Evolutionary conservation across 1,140 invertebrate species (phyloP).

Genomic region (Cydia pomonella): DNA sequence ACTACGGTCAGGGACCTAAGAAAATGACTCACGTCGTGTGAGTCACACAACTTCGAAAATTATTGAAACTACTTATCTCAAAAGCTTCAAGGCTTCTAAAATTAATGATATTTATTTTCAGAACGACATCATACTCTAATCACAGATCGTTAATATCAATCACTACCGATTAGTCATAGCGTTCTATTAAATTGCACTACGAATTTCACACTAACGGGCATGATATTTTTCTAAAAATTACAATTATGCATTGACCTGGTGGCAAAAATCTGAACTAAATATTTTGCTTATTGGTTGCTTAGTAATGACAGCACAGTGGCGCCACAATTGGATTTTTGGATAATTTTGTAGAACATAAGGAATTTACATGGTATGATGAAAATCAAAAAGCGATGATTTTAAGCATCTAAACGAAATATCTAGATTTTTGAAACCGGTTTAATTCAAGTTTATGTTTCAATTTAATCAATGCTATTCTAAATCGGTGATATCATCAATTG

Average conservation of each 20-base stretch:
- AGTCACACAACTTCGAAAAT: too few species aligned
- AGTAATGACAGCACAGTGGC: not conserved
- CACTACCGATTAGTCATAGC: not conserved
- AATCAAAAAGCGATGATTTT: too few species aligned
- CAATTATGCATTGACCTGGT: not conserved
- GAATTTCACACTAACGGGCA: constrained; percentile 6
- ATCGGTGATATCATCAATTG: too few species aligned
- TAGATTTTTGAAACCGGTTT: not conserved
- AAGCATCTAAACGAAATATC: not conserved
- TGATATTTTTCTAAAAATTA: not conserved
- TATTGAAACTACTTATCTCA: too few species aligned
- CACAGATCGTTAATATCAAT: not conserved
- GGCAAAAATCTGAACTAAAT: not conserved
- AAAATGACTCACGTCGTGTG: too few species aligned
- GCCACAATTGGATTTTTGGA: not conserved
- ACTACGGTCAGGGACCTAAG: too few species aligned
- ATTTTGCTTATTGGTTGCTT: not conserved
- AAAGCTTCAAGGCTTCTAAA: too few species aligned
- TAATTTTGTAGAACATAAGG: not conserved
- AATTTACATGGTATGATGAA: not conserved
- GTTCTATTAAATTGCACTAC: constrained; percentile 13
- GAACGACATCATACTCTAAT: not conserved
- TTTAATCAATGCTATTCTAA: too few species aligned
- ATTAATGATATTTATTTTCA: too few species aligned
- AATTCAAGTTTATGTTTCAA: not conserved